Base-by-base conservation (phyloP, 2,888 invertebrate species). In the Caenorhabditis zanzibari region DNA sequence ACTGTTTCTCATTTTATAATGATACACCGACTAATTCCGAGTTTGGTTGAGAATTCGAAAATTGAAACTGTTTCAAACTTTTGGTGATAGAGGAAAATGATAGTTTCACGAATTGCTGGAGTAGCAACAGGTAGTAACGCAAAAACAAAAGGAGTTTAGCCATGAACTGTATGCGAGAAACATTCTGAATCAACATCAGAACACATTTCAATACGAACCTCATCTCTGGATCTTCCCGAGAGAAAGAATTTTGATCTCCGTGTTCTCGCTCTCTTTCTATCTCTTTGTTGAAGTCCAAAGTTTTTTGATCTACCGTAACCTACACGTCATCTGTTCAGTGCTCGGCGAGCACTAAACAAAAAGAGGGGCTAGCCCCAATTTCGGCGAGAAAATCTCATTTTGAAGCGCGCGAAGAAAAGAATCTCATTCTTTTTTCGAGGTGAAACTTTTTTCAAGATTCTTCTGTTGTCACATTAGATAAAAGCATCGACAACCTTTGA, bases 331-430 rank as follows among this genome's bases (percentile, higher is more conserved):
- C 72, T 49, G 58, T 44, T 59, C 32, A 63, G 63, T 63, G 68
- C 52, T 68, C 59, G 24, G n/a, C 16, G 47, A 72, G 72, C 72
- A 47, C 47, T 24, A 59, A 72, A 44, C 44, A 24, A 44, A 71
- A 58, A 58, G 38, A 44, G 71, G n/a, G n/a, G 58, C 58, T 56
- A 38, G 56, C 58, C 58, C 58, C 44, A 12, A n/a, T 66, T 61
- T 66, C 12, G 16, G 41, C 44, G 71, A 71, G 41, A 58, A 72
- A 72, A 72, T 72, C 59, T 72, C 72, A 72, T 72, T 72, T 72
- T 35, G 59, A 59, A 59, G 19, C 28, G 41, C 9, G 32, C 71
- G 49, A 28, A 54, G n/a, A n/a, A 58, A n/a, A 71, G 26, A 38
- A 32, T 44, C 44, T 56, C 38, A 38, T 38, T 38, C 38, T 26